Percentiles rank a stretch among this genome's conserved stretches.
phyloP scores from a whole-genome alignment of 2,797 vertebrate genomes.

The Sebastes oblongus region DNA sequence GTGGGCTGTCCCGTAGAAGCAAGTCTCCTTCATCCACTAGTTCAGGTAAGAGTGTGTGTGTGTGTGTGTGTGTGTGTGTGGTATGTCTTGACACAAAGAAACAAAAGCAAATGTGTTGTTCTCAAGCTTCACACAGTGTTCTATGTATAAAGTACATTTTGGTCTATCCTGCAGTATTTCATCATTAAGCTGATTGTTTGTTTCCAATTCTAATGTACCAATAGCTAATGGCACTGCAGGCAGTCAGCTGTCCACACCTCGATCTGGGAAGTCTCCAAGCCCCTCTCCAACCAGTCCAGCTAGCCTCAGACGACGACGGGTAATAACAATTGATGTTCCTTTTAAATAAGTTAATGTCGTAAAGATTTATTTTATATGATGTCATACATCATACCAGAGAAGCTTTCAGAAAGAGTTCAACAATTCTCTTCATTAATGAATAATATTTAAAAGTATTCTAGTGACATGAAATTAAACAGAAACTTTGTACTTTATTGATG shows the following conservation, averaged over 20 bases:
- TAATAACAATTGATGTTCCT: conserved; percentile 70
- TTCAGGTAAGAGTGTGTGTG: conserved; percentile 79
- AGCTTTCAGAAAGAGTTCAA: not conserved
- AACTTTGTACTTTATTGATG: not conserved
- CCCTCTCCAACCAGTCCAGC: conserved; percentile 96
- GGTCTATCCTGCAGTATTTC: not conserved
- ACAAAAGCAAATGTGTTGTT: not conserved
- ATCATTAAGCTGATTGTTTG: not conserved
- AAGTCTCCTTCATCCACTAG: conserved; percentile 94
- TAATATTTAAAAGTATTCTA: not conserved
- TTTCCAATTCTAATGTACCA: conserved; percentile 8
- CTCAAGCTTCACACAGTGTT: not conserved
- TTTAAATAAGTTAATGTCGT: not conserved
- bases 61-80: not conserved
- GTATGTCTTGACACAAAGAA: no score
- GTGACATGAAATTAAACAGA: not conserved
- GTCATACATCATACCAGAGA: not conserved
- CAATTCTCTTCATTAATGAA: not conserved
- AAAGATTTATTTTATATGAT: not conserved
- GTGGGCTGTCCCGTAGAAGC: conserved; percentile 91
- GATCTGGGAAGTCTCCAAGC: conserved; percentile 96
- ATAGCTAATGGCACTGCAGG: conserved; percentile 96
- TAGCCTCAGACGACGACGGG: conserved; percentile 94
- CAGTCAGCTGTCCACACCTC: conserved; percentile 96
- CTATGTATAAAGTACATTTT: not conserved